Base-by-base conservation (phyloP, 2,113 vertebrate species). In the Theropithecus gelada region DNA sequence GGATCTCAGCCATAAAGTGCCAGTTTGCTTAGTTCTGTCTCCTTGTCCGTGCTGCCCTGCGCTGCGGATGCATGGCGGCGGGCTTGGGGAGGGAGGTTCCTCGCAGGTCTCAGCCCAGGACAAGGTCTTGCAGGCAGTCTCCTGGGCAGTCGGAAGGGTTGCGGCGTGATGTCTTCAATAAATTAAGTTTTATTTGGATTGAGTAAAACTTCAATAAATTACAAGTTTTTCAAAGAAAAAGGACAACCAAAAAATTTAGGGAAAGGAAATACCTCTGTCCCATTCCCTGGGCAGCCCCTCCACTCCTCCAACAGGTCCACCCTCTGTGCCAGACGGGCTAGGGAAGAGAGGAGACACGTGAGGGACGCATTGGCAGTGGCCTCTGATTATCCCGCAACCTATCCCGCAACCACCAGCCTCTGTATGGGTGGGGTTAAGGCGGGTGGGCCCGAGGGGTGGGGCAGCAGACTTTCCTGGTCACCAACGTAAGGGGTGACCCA, bases 121-220 rank as follows among this genome's bases (percentile, higher is more conserved):
- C 89, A 1, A 2, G 57, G 30, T 61, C 38, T 82, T 61, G 30
- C 61, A 43, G 83, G 57, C 85, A 88, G 83, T 50, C 75, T 88
- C 64, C 32, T 92, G 79, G 86, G 35, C 48, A 88, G 90, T 95
- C 64, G 32, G 52, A 92, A 95, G 89, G 92, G 89, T 72, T 48
- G 38, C 32, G 8, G 89, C 14, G 17, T 95, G 93, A 89, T 96
- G 91, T 97, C 78, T 68, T 98, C 98, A 99, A 99, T 99, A 99
- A 99, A 99, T 99, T 99, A 99, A 98, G 96, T 98, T 99, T 99
- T 99, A 99, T 99, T 99, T 98, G 97, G 98, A 97, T 98, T 98
- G 98, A 98, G 97, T 97, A 98, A 98, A 97, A 97, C 97, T 98
- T 97, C 97, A 99, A 99, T 99, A 99, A 99, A 98, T 99, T 98